Conservation (phyloP, 2,797 vertebrate species). For the Pelobates cultripes region DNA sequence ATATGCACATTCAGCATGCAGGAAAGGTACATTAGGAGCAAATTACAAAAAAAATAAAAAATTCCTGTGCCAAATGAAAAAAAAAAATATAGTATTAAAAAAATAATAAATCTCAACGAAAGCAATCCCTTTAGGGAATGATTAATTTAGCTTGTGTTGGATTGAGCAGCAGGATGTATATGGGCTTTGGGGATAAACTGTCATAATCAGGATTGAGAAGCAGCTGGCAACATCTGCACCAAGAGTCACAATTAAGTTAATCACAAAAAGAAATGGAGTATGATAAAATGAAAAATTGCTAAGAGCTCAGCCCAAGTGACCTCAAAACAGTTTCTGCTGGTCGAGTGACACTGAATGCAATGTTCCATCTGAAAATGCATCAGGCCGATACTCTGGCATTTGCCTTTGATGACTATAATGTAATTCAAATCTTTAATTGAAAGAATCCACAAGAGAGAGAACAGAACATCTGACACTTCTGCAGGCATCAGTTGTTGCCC, state of each 20-base stretch:
- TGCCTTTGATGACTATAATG: constrained; percentile 38
- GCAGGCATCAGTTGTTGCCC: constrained; percentile 35
- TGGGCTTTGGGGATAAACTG: constrained; percentile 42
- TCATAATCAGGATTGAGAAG: constrained; percentile 50
- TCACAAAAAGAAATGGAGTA: constrained; percentile 47
- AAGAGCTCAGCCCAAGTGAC: constrained; percentile 23
- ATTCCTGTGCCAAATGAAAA: constrained; percentile 23
- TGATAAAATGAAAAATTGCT: constrained; percentile 50
- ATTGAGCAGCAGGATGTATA: constrained; percentile 41
- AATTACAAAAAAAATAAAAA: too few species aligned
- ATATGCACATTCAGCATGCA: background rate
- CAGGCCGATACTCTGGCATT: constrained; percentile 20
- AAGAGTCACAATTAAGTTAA: constrained; percentile 50
- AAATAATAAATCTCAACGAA: constrained; percentile 25
- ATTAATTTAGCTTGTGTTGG: constrained; percentile 50
- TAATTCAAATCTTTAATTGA: constrained; percentile 50
- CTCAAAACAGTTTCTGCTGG: constrained; percentile 24
- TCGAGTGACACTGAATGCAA: constrained; percentile 31
- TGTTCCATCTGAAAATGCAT: constrained; percentile 22
- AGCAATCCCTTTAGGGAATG: constrained; percentile 47
- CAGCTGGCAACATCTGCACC: constrained; percentile 56
- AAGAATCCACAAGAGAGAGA: constrained; percentile 44
- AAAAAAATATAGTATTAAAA: constrained; percentile 3
- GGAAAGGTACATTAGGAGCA: background rate
- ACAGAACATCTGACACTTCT: constrained; percentile 51